phyloP scores from a whole-genome alignment of 1,140 invertebrate genomes.

The Leptinotarsa defecta region DNA sequence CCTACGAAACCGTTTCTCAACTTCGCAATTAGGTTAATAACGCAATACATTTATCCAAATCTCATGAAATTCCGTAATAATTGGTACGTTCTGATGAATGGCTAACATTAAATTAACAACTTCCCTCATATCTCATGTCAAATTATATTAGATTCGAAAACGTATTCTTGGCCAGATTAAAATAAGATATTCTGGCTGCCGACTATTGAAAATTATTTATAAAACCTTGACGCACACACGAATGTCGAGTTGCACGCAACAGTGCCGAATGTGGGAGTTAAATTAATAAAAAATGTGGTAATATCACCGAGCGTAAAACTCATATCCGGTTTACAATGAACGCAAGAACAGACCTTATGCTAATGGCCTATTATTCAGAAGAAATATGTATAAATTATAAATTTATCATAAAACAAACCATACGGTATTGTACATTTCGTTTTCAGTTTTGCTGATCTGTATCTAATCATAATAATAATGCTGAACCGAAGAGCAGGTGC shows the following conservation, averaged over 20 bases:
- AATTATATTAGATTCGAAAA: conserved; percentile 4
- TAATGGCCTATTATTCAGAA: no score
- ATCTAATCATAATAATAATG: no score
- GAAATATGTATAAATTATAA: no score
- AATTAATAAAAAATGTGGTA: conserved; percentile 1
- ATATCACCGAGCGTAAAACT: conserved; percentile 3
- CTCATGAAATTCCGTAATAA: conserved; percentile 1
- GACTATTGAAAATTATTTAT: conserved; percentile 1
- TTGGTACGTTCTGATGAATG: not conserved
- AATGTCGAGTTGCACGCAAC: conserved; percentile 2
- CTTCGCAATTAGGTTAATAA: not conserved
- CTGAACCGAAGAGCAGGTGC: no score
- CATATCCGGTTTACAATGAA: not conserved
- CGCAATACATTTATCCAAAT: not conserved
- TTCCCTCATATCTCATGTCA: conserved; percentile 1
- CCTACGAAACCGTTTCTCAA: not conserved
- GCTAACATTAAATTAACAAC: not conserved
- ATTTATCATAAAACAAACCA: no score
- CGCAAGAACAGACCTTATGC: no score
- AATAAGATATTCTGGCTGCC: conserved; percentile 3
- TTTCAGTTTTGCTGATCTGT: no score
- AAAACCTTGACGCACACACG: conserved; percentile 5
- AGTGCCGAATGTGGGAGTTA: conserved; percentile 4
- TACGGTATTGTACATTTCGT: no score
- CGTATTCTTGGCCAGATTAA: conserved; percentile 1